These are phyloP conservation scores for Uropetala carovei DNA, from an alignment of 2,888 invertebrate genomes.

Conservation along the genomic window DNA sequence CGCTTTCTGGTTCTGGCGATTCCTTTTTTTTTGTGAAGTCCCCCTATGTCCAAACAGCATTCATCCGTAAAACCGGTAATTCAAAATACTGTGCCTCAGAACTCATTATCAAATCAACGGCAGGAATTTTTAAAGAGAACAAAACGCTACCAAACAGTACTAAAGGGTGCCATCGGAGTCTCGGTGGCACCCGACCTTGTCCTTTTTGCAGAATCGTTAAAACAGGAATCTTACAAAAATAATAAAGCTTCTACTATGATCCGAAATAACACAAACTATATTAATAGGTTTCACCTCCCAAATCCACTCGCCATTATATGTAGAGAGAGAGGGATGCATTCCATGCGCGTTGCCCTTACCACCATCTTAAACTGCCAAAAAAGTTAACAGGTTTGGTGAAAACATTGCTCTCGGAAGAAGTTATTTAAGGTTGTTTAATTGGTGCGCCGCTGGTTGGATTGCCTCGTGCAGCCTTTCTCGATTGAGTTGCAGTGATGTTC, in stretches of 20 bases:
- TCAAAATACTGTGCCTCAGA: conserved; percentile 62
- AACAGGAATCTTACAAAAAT: background rate
- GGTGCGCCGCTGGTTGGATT: conserved; percentile 12
- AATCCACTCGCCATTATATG: background rate
- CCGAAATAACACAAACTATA: background rate
- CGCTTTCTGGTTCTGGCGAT: conserved; percentile 58
- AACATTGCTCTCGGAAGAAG: conserved; percentile 21
- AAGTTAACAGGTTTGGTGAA: conserved; percentile 25
- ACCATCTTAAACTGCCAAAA: conserved; percentile 28
- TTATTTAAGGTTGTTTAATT: background rate
- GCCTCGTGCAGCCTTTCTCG: conserved; percentile 13
- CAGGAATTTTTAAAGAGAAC: conserved; percentile 59
- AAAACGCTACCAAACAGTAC: background rate
- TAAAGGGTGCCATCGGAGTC: background rate
- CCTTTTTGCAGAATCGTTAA: background rate
- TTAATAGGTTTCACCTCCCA: background rate
- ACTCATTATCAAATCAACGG: conserved; percentile 57
- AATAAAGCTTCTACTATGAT: conserved; percentile 11
- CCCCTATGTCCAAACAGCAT: conserved; percentile 40
- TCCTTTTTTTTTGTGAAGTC: background rate
- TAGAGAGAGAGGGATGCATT: conserved; percentile 11
- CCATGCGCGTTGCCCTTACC: conserved; percentile 33
- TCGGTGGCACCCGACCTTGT: background rate
- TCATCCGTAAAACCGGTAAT: conserved; percentile 55
- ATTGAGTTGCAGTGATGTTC: conserved; percentile 45